Evolutionary conservation across 37 sponge, comb jelly and placozoan species (phyloP), one percentile per base, ranked within the genome.

Genomic region (Theonella swinhoei): DNA sequence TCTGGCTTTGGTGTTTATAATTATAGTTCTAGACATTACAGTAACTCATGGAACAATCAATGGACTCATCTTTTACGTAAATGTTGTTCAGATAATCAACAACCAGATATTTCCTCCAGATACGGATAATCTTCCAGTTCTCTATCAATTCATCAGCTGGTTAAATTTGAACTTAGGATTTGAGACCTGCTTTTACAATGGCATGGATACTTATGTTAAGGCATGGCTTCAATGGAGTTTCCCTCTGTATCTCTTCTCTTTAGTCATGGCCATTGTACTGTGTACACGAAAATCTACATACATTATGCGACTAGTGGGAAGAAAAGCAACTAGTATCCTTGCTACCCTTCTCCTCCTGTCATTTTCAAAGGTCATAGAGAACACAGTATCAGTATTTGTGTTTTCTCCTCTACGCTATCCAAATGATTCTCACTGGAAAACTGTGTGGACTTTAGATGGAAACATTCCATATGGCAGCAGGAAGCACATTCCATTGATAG

Each of bases 31-130:
- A 9, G 58, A 37, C 19, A 24, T 75, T 17, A 75, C 58, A 30
- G 76, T 75, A 3, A 42, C 76, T n/a, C 58, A 23, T 42, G 76
- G 76, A 42, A 17, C 39, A 42, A 32, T 75, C 14, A 75, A 75
- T 43, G 60, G 76, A 3, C 54, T 75, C 24, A 22, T 75, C 26
- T 75, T 75, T 54, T 75, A 75, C 24, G 5, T 26, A 28, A 75
- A 75, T 75, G 31, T 75, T 3, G 59, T 75, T 47, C 54, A 47
- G 54, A 14, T 47, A 17, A 17, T 47, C 7, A 47, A 14, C 14
- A 14, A 7, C 14, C 54, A 47, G 54, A 14, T 47, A 17, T 47
- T 47, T 14, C 54, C 54, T 14, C 14, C 54, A 17, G 14, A 14
- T 14, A 14, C 14, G 7, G 54, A 47, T 14, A 7, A 47, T 47